Conservation (phyloP, 2,797 vertebrate species). For the Octomys mimax region DNA sequence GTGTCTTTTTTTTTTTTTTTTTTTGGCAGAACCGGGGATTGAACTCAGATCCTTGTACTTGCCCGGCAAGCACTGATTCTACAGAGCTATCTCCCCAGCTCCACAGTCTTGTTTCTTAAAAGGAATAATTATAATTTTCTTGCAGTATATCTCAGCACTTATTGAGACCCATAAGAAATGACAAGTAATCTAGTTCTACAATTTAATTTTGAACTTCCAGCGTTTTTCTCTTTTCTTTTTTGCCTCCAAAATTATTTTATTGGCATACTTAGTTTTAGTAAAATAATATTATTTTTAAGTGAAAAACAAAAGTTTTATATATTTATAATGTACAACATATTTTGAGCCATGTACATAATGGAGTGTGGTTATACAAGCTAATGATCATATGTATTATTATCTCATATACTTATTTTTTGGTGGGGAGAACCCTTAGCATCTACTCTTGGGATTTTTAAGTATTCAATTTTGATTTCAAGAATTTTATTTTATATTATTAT, state of each 20-base stretch:
- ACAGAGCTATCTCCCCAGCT: no score
- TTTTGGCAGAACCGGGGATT: no score
- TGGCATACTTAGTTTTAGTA: background rate
- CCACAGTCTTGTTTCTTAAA: background rate
- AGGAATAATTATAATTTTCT: constrained; percentile 28
- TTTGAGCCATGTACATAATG: background rate
- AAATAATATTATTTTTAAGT: background rate
- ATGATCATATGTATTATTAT: background rate
- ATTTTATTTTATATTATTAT: background rate
- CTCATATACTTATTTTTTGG: background rate
- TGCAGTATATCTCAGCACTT: background rate
- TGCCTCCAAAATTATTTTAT: background rate
- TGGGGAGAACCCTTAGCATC: background rate
- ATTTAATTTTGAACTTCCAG: constrained; percentile 26
- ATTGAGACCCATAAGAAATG: background rate
- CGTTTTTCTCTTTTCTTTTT: background rate
- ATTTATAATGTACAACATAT: background rate
- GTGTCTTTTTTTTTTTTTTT: background rate
- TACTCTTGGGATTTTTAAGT: background rate
- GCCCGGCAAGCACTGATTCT: no score
- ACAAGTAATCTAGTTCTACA: background rate
- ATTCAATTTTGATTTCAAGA: background rate
- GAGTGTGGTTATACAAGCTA: background rate
- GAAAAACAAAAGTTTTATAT: background rate
- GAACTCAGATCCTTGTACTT: no score